phyloP scores from a whole-genome alignment of 2,113 vertebrate genomes.

The Gallinago jamesoni region DNA sequence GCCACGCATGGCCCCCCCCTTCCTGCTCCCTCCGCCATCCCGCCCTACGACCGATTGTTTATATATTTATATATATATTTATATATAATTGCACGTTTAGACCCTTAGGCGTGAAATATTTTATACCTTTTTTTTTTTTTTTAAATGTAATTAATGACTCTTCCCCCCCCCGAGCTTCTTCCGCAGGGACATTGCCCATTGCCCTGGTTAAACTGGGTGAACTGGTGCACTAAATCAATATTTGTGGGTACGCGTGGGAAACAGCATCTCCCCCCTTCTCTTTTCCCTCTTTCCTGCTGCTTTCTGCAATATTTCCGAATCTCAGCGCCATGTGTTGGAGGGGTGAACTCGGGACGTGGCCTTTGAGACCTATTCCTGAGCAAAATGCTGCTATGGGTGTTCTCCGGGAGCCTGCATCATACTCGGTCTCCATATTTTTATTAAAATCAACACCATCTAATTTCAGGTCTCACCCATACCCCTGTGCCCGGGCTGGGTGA shows the following conservation, averaged over 20 bases:
- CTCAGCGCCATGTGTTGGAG: fast-evolving
- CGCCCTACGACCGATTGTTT: neutral
- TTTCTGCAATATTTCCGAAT: fast-evolving
- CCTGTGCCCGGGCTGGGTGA: neutral
- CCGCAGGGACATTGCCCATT: fast-evolving
- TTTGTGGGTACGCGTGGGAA: fast-evolving
- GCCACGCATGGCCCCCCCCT: too few species aligned
- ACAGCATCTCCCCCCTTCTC: neutral
- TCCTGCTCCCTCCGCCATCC: too few species aligned
- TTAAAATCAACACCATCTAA: fast-evolving
- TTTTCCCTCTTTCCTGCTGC: neutral
- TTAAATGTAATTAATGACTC: too few species aligned
- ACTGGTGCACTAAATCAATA: neutral
- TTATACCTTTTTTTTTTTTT: neutral
- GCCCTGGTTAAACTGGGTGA: fast-evolving
- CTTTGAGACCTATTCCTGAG: fast-evolving
- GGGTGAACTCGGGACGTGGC: fast-evolving
- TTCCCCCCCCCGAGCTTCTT: too few species aligned
- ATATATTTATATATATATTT: neutral
- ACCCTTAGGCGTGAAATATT: fast-evolving
- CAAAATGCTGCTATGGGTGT: fast-evolving
- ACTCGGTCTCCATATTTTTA: fast-evolving
- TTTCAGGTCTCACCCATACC: neutral
- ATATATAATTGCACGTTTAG: neutral
- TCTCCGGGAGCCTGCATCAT: too few species aligned